Base-by-base conservation (phyloP, 2,113 vertebrate genomes). In the Protomyctophum bolini region DNA sequence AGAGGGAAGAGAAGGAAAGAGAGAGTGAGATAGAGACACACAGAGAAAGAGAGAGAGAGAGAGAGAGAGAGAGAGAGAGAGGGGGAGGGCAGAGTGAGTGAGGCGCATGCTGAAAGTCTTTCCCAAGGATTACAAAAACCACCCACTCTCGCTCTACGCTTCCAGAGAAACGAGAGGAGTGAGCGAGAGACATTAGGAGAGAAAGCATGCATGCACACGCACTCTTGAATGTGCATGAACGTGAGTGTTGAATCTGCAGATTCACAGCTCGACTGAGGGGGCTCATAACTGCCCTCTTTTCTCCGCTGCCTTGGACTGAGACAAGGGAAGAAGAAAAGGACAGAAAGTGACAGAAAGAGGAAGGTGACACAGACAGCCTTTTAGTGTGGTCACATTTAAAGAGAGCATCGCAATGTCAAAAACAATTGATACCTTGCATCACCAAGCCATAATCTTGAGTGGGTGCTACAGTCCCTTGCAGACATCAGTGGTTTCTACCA, bases 41-140 rank as follows among this genome's bases (percentile, higher is more conserved):
- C 3, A 41, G 33, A 41, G 7, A 56, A 1, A 6, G 54, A 66
- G 46, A 8, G 54, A 63, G n/a, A 61, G 58, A 57, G 63, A 68
- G 56, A 7, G 56, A 56, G 67, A n/a, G 28, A 68, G 7, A 8
- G 29, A 55, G 28, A 28, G 58, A 15, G 50, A 10, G 50, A 66
- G 28, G 67, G 52, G 71, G 73, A 75, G 71, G 59, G 76, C 50
- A 59, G n/a, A 49, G 45, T 5, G n/a, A 72, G 29, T 1, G 41
- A 29, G 68, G 62, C 68, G 73, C 51, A 50, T 7, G 8, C 64
- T 76, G 58, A 72, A 83, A 74, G 72, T 68, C 72, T 79, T 81
- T 80, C 76, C 66, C 49, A 62, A 83, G 70, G 59, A 64, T 58
- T 41, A 58, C 60, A 57, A 76, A 41, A 75, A 65, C 69, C 66